These are phyloP conservation scores for Tyria jacobaeae DNA, from an alignment of 2,888 invertebrate genomes.

Conservation along the genomic window DNA sequence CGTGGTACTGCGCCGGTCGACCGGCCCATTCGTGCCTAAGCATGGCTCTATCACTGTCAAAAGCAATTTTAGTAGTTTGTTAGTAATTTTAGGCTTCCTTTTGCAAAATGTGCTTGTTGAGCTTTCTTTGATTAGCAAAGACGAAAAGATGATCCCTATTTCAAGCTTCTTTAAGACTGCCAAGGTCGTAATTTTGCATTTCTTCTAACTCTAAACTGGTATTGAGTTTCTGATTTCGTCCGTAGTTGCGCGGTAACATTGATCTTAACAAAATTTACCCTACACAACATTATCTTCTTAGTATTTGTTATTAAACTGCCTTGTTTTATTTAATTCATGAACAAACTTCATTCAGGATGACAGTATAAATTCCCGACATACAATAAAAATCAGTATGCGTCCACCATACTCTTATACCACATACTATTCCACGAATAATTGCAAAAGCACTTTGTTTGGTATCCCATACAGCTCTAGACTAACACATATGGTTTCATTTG, in stretches of 20 bases:
- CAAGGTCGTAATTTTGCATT: too few species aligned
- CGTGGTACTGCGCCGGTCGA: too few species aligned
- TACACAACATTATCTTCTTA: too few species aligned
- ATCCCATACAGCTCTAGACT: slow-evolving; percentile 21
- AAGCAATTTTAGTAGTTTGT: too few species aligned
- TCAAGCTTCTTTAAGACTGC: not conserved
- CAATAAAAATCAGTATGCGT: slow-evolving; percentile 38
- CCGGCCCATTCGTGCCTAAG: too few species aligned
- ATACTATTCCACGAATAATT: slow-evolving; percentile 52
- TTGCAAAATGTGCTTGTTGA: not conserved
- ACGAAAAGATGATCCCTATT: too few species aligned
- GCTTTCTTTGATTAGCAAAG: too few species aligned
- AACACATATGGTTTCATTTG: slow-evolving; percentile 51
- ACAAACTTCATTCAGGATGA: not conserved
- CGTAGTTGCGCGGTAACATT: too few species aligned
- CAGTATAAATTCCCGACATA: slow-evolving; percentile 23
- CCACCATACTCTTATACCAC: slow-evolving; percentile 30
- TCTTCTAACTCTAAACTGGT: too few species aligned
- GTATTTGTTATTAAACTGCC: not conserved
- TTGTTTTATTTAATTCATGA: not conserved
- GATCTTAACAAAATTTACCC: too few species aligned
- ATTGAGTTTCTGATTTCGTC: too few species aligned
- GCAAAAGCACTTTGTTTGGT: slow-evolving; percentile 42
- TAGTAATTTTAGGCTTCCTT: not conserved
- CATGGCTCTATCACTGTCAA: too few species aligned